A percentile compares a stretch with the other conserved stretches of the same genome.
Conservation (phyloP, 92 coral and sea anemone species). For the Porites cylindrica region DNA sequence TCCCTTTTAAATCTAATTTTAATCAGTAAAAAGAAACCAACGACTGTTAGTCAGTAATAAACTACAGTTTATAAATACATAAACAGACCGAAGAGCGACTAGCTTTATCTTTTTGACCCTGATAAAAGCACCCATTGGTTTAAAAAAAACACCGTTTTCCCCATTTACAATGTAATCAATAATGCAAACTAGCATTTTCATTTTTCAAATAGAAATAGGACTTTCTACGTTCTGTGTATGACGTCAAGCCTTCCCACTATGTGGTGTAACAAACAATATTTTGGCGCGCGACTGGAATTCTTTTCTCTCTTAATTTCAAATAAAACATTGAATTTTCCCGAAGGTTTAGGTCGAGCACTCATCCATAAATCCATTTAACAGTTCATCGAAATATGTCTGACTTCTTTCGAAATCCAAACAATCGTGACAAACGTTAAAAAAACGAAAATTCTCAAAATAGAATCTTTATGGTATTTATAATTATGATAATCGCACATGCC, state of each 20-base stretch:
- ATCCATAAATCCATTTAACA: slow-evolving; percentile 6
- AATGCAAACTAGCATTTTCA: not conserved
- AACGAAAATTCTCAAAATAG: slow-evolving; percentile 29
- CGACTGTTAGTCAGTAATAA: not conserved
- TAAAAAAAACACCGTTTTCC: not conserved
- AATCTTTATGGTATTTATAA: slow-evolving; percentile 4
- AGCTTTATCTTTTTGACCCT: not conserved
- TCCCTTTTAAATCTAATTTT: not conserved
- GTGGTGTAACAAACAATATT: slow-evolving; percentile 18
- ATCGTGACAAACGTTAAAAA: slow-evolving; percentile 6
- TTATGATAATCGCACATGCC: slow-evolving; percentile 20
- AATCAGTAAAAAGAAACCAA: not conserved
- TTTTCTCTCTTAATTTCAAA: not conserved
- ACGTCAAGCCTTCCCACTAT: slow-evolving; percentile 20
- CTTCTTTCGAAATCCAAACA: slow-evolving; percentile 40
- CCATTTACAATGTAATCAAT: slow-evolving; percentile 6
- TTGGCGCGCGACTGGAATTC: not conserved
- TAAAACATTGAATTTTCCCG: slow-evolving; percentile 38
- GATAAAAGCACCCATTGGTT: not conserved
- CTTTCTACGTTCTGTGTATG: slow-evolving; percentile 8
- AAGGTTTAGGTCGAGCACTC: slow-evolving; percentile 7
- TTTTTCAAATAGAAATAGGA: not conserved
- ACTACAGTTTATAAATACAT: no score
- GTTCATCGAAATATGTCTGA: not conserved
- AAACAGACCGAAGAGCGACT: not conserved